These are phyloP conservation scores for Salminus brasiliensis DNA, from an alignment of 2,113 vertebrate species.

Conservation along the genomic window DNA sequence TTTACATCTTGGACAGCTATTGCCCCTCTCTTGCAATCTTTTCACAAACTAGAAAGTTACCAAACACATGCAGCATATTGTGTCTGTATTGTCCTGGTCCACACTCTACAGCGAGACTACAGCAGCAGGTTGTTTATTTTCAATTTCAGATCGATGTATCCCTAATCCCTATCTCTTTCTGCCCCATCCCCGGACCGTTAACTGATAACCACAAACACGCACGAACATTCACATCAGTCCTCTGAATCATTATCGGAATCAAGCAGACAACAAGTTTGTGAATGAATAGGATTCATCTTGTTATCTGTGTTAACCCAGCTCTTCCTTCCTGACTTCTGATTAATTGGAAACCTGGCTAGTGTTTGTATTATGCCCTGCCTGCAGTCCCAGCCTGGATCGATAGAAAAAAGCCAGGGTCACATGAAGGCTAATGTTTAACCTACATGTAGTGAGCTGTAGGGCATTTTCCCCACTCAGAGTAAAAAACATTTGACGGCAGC, in stretches of 20 bases:
- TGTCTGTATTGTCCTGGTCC: too few relatives aligned
- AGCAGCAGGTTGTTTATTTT: too few relatives aligned
- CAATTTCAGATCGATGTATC: too few relatives aligned
- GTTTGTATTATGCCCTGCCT: constrained; percentile 14
- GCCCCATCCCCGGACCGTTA: too few relatives aligned
- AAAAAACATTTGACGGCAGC: constrained; percentile 14
- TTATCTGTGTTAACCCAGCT: background rate
- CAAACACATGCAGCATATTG: too few relatives aligned
- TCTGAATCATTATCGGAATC: background rate
- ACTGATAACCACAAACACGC: background rate
- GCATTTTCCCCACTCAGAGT: constrained; percentile 21
- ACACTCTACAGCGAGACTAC: too few relatives aligned
- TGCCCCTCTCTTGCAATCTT: too few relatives aligned
- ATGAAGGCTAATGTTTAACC: constrained; percentile 48
- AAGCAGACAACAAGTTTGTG: too few relatives aligned
- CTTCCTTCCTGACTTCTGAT: background rate
- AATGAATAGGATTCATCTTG: background rate
- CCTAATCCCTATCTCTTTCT: too few relatives aligned
- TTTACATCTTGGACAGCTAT: too few relatives aligned
- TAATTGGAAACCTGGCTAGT: constrained; percentile 20
- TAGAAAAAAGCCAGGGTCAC: constrained; percentile 18
- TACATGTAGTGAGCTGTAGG: constrained; percentile 9
- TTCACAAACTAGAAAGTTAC: too few relatives aligned
- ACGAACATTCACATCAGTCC: background rate
- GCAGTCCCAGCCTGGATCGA: constrained; percentile 27